phyloP scores from a whole-genome alignment of 2,888 invertebrate species.

The Conomelus anceps region DNA sequence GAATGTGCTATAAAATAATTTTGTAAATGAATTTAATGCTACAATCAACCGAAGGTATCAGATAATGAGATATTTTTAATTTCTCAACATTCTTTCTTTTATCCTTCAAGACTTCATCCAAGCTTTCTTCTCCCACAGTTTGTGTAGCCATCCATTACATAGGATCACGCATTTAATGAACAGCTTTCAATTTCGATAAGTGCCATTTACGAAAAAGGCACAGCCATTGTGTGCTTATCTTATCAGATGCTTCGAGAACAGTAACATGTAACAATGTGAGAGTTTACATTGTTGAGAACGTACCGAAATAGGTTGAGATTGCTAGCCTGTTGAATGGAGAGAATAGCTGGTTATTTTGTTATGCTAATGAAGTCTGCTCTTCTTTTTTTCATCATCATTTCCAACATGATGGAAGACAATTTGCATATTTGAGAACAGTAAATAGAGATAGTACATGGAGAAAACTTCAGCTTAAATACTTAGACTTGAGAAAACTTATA shows the following conservation, averaged over 20 bases:
- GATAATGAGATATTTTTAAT: not conserved
- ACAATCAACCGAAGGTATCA: not conserved
- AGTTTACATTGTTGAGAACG: not conserved
- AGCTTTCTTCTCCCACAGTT: not conserved
- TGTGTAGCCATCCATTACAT: not conserved
- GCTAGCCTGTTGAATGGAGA: not conserved
- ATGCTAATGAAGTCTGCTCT: not conserved
- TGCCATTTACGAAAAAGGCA: not conserved
- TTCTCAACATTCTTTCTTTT: not conserved
- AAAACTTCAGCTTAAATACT: not conserved
- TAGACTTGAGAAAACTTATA: not conserved
- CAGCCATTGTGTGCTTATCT: not conserved
- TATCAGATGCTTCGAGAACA: not conserved
- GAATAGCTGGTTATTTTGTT: not conserved
- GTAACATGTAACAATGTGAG: not conserved
- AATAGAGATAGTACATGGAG: not conserved
- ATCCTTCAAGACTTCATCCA: not conserved
- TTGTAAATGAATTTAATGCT: not conserved
- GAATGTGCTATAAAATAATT: not conserved
- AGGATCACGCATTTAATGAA: not conserved
- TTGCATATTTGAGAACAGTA: not conserved
- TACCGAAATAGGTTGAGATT: not conserved
- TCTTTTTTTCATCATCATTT: not conserved
- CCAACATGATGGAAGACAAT: not conserved
- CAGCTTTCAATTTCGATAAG: not conserved